phyloP scores from a whole-genome alignment of 2,797 vertebrate species.

The Rhynchonycteris naso region DNA sequence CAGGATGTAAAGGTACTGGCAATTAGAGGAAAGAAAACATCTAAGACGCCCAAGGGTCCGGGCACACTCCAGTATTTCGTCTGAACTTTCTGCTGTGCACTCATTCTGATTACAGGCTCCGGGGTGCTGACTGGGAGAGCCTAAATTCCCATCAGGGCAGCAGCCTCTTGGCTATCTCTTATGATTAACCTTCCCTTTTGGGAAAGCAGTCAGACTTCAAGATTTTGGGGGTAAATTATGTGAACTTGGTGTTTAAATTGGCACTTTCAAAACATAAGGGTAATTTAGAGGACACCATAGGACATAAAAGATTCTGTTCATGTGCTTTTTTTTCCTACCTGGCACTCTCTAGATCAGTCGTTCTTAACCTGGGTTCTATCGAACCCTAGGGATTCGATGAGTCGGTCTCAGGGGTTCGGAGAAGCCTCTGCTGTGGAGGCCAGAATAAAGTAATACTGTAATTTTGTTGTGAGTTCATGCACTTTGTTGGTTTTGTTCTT shows the following conservation, averaged over 20 bases:
- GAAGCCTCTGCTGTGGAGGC: too few species aligned
- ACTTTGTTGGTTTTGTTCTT: too few species aligned
- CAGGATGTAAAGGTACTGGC: background rate
- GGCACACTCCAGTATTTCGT: background rate
- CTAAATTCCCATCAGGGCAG: background rate
- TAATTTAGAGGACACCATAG: background rate
- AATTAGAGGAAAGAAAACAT: background rate
- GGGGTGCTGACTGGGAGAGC: background rate
- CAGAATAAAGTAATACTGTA: too few species aligned
- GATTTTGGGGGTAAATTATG: background rate
- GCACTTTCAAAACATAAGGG: conserved; percentile 36
- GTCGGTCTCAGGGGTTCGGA: too few species aligned
- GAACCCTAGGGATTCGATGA: too few species aligned
- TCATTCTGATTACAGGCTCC: background rate
- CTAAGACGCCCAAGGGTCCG: background rate
- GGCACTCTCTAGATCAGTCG: background rate
- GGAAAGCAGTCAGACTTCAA: conserved; percentile 29
- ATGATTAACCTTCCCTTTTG: background rate
- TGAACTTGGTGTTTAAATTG: conserved; percentile 34
- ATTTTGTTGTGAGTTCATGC: too few species aligned
- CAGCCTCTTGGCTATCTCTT: background rate
- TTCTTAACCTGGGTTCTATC: too few species aligned
- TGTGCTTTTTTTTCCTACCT: background rate
- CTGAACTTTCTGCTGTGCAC: background rate
- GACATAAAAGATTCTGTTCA: background rate